Percentiles rank a stretch among this genome's conserved stretches.
Evolutionary conservation across 2,888 invertebrate genomes (phyloP).

Genomic region (Idaea aversata): DNA sequence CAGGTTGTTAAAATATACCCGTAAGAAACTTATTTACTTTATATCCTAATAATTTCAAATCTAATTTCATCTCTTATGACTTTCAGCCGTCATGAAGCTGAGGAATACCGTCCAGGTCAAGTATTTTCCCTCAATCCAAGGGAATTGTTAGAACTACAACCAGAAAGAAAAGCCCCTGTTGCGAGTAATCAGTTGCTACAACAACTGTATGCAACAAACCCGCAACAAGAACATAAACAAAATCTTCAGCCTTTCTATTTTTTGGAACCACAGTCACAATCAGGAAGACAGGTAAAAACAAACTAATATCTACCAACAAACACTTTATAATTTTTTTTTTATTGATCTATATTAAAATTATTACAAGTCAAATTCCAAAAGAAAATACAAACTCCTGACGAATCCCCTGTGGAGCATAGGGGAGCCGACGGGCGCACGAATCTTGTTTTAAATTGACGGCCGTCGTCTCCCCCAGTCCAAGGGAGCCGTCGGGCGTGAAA

Average conservation of each 20-base stretch:
- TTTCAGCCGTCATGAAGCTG: slow-evolving; percentile 50
- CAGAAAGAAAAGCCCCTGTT: slow-evolving; percentile 64
- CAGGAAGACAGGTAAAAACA: slow-evolving; percentile 53
- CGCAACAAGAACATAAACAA: slow-evolving; percentile 63
- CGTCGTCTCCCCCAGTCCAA: too few species aligned
- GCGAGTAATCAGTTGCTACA: slow-evolving; percentile 56
- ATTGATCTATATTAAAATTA: not conserved
- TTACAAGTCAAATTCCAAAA: not conserved
- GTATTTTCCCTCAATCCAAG: slow-evolving; percentile 68
- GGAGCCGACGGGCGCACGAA: too few species aligned
- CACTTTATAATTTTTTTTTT: too few species aligned
- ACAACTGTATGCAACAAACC: slow-evolving; percentile 53
- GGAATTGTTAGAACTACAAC: slow-evolving; percentile 67
- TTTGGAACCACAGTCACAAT: slow-evolving; percentile 64
- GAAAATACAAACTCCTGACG: not conserved
- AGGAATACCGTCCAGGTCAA: slow-evolving; percentile 71
- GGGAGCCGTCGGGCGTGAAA: too few species aligned
- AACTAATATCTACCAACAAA: not conserved
- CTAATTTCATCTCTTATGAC: slow-evolving; percentile 6
- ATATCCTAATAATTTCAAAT: not conserved
- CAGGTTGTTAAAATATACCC: slow-evolving; percentile 26
- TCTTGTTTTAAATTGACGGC: too few species aligned
- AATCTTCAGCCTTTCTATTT: slow-evolving; percentile 66
- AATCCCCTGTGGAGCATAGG: too few species aligned
- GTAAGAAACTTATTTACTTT: slow-evolving; percentile 11